Evolutionary conservation across 2,888 invertebrate species (phyloP), one percentile per base, ranked within the genome.

Genomic region (Caradrina clavipalpis): DNA sequence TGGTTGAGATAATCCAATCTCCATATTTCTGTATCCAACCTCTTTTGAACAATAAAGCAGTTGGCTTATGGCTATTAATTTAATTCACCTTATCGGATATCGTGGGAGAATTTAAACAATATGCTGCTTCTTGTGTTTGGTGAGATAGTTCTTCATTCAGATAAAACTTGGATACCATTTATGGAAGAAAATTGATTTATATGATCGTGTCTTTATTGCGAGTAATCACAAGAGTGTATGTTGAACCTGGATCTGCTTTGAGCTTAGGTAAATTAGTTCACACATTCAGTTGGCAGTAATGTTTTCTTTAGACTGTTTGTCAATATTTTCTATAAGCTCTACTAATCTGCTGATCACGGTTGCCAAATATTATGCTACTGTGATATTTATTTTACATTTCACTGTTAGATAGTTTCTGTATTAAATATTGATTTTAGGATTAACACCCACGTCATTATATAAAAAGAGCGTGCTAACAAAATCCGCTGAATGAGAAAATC

Each of bases 21-120:
- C 63, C 65, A 82, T 80, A 80, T 69, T 74, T 74, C 69, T 74
- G 39, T 67, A 63, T 73, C 69, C 31, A 70, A 58, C 57, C 19
- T 66, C 56, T 61, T 68, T 71, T 67, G 49, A 74, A 78, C 78
- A 83, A 85, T 74, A 73, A 70, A 63, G 62, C 39, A 61, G 58
- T 55, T 63, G 54, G 61, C 45, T 51, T 78, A 69, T 74, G 70
- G 62, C 69, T 70, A 81, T 86, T 83, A 78, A 78, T 81, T 75
- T 77, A 79, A 82, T 85, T 61, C 71, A 63, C 55, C 67, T 82
- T 85, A 88, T 87, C 84, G 67, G 62, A 72, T 76, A 80, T 82
- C 85, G 83, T 89, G 88, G 75, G 89, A 89, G 78, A 77, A 68
- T 62, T 54, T 53, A 65, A 60, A 76, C 83, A 83, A 83, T 80